These are phyloP conservation scores for Tupaia tana DNA, from an alignment of 2,113 vertebrate genomes.

Conservation along the genomic window DNA sequence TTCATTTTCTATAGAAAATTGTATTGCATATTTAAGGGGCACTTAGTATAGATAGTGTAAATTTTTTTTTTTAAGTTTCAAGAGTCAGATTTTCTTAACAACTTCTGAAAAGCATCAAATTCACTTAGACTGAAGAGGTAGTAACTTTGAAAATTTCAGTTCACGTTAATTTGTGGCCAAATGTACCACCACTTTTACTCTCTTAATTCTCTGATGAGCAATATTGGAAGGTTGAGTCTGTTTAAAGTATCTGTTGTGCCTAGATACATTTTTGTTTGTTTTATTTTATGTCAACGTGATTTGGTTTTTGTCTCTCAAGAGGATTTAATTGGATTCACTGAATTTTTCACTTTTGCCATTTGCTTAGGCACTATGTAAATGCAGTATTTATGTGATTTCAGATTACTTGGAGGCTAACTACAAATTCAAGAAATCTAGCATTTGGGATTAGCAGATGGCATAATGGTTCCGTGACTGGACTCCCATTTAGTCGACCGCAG, in stretches of 20 bases:
- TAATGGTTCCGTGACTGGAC: too few relatives aligned
- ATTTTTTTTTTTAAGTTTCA: constrained; percentile 47
- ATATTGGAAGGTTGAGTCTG: neutral
- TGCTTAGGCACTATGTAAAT: neutral
- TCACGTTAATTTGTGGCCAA: constrained; percentile 58
- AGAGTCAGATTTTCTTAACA: constrained; percentile 68
- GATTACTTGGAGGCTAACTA: neutral
- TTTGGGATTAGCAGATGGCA: too few relatives aligned
- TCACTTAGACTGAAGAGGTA: constrained; percentile 68
- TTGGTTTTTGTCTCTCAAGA: neutral
- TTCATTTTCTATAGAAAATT: constrained; percentile 62
- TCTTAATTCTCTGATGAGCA: neutral
- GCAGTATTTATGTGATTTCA: neutral
- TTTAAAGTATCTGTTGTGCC: neutral
- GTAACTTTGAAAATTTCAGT: constrained; percentile 72
- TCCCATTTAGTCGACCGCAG: too few relatives aligned
- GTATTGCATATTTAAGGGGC: neutral
- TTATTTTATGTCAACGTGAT: neutral
- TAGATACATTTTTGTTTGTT: neutral
- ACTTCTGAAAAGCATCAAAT: constrained; percentile 76
- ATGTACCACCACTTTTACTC: neutral
- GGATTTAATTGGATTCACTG: neutral
- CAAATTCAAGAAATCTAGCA: neutral
- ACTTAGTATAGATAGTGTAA: neutral
- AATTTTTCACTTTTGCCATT: neutral